phyloP scores from a whole-genome alignment of 2,888 invertebrate species.

The Drosophila melanosoma region DNA sequence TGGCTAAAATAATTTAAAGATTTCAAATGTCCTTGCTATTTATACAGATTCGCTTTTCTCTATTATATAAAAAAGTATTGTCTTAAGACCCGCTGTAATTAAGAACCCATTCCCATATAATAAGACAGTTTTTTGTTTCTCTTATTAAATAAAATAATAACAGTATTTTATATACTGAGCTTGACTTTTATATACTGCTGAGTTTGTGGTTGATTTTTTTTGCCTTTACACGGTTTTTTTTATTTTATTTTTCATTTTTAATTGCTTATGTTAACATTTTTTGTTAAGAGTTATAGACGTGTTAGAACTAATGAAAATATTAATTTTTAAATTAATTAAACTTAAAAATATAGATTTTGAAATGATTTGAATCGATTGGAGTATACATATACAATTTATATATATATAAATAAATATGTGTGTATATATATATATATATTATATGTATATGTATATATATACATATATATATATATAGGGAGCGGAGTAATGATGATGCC shows the following conservation, averaged over 20 bases:
- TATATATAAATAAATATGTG: background rate
- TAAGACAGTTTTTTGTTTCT: background rate
- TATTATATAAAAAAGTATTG: too few relatives aligned
- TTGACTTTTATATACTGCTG: conserved; percentile 17
- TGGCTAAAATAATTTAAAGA: background rate
- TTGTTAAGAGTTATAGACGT: background rate
- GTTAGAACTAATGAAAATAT: background rate
- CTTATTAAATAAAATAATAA: conserved; percentile 48
- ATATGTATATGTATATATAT: background rate
- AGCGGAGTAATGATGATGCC: background rate
- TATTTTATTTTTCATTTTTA: background rate
- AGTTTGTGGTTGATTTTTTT: conserved; percentile 1
- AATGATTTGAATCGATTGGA: background rate
- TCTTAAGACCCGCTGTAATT: background rate
- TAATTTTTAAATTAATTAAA: background rate
- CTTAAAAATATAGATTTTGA: background rate
- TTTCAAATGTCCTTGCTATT: background rate
- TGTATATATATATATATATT: background rate
- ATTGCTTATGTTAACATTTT: background rate
- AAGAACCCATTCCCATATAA: background rate
- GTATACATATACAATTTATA: background rate
- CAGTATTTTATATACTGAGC: conserved; percentile 25
- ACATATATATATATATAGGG: background rate
- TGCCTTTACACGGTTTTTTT: conserved; percentile 1
- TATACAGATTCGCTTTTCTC: background rate